These are phyloP conservation scores for Cephus nigrinus DNA, from an alignment of 2,888 invertebrate genomes.

Conservation along the genomic window DNA sequence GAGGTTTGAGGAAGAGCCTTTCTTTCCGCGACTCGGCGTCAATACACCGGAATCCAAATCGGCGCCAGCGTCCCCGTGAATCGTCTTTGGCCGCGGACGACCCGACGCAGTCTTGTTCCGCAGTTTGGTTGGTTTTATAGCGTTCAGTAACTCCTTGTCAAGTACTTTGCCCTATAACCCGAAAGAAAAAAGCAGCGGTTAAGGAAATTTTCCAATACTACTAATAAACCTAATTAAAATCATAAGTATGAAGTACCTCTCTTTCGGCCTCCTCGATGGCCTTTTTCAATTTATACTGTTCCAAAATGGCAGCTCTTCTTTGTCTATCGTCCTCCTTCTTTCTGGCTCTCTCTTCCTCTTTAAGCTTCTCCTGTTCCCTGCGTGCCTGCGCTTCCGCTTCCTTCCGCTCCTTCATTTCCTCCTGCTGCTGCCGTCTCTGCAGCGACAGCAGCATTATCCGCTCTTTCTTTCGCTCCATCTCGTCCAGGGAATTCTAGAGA, in stretches of 20 bases:
- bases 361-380: conserved; percentile 80
- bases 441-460: conserved; percentile 89
- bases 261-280: conserved; percentile 91
- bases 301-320: conserved; percentile 88
- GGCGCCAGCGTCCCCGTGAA: conserved; percentile 86
- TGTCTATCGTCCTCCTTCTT: conserved; percentile 88
- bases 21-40: conserved; percentile 78
- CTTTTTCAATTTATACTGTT: conserved; percentile 94
- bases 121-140: conserved; percentile 74
- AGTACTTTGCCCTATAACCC: conserved; percentile 80
- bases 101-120: conserved; percentile 73
- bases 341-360: conserved; percentile 77
- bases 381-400: conserved; percentile 84
- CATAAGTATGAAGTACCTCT: conserved; percentile 70
- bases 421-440: conserved; percentile 91
- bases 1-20: conserved; percentile 85
- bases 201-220: neutral
- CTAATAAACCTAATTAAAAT: too few species aligned
- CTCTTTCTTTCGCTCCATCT: conserved; percentile 94
- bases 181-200: conserved; percentile 8
- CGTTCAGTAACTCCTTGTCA: conserved; percentile 76
- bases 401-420: conserved; percentile 85
- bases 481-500: conserved; percentile 82
- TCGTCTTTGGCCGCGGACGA: conserved; percentile 88
- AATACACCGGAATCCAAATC: conserved; percentile 83